These are phyloP conservation scores for Scolopax mira DNA, from an alignment of 2,113 vertebrate genomes.

Conservation along the genomic window DNA sequence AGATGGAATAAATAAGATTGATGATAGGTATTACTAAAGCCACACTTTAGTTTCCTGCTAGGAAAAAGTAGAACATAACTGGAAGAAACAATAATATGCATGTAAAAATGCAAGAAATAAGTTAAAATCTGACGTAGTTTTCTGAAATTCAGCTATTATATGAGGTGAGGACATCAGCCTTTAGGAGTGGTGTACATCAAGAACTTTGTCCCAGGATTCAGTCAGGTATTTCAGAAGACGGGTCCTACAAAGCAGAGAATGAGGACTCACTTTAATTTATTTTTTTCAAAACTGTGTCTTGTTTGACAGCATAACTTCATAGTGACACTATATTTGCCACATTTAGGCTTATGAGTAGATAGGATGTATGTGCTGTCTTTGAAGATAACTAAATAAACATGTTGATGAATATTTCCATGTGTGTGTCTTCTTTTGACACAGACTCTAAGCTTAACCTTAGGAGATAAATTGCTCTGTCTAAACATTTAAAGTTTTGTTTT, in stretches of 20 bases:
- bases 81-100: background rate
- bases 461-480: background rate
- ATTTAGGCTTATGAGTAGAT: background rate
- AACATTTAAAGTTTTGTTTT: background rate
- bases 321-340: background rate
- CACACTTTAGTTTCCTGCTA: background rate
- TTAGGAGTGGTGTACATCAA: background rate
- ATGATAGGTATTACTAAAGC: constrained; percentile 21
- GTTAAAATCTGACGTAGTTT: background rate
- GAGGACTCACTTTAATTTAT: background rate
- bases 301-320: background rate
- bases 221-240: background rate
- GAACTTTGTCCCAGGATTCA: background rate
- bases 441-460: background rate
- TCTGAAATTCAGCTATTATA: background rate
- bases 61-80: background rate
- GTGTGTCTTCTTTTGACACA: background rate
- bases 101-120: background rate
- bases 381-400: background rate
- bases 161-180: background rate
- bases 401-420: background rate
- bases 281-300: background rate
- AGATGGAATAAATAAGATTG: constrained; percentile 43
- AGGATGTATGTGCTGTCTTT: background rate
- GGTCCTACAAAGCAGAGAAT: background rate